A percentile compares a stretch with the other conserved stretches of the same genome.
These are phyloP conservation scores for Eupithecia insigniata DNA, from an alignment of 2,888 invertebrate species.

Conservation along the genomic window DNA sequence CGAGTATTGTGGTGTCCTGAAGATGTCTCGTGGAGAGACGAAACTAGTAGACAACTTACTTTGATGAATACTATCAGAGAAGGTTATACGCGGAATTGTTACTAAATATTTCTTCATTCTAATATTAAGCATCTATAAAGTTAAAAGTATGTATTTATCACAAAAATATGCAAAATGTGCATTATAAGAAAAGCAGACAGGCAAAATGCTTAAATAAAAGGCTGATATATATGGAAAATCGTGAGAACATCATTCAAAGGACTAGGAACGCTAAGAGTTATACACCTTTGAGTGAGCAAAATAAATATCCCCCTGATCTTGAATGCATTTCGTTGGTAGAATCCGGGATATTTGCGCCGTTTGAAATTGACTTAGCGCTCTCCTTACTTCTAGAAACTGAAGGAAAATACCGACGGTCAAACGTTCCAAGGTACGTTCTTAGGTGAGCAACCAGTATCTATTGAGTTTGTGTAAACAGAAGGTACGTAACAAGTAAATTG, in stretches of 20 bases:
- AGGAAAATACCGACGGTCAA: slow-evolving; percentile 13
- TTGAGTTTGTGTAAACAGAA: background rate
- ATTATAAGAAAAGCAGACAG: no score
- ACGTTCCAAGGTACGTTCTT: background rate
- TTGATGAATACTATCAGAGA: no score
- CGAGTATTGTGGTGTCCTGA: no score
- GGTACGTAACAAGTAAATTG: background rate
- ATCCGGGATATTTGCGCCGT: slow-evolving; percentile 29
- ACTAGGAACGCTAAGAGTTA: slow-evolving; percentile 75
- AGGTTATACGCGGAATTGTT: no score
- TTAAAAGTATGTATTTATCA: no score
- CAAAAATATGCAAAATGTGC: no score
- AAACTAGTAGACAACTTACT: no score
- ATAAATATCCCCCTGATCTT: slow-evolving; percentile 67
- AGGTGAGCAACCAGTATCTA: background rate
- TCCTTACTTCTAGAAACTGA: slow-evolving; percentile 13
- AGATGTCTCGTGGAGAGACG: no score
- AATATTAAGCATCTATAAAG: no score
- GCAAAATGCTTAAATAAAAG: slow-evolving; percentile 54
- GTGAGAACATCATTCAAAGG: slow-evolving; percentile 80
- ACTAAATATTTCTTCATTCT: no score
- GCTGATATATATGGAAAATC: slow-evolving; percentile 78
- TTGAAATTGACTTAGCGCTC: slow-evolving; percentile 28
- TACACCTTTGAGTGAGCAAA: slow-evolving; percentile 75
- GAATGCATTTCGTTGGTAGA: slow-evolving; percentile 41